Percentiles rank a stretch among this genome's conserved stretches.
phyloP scores from a whole-genome alignment of 2,888 invertebrate species.

The Germaria angustata region DNA sequence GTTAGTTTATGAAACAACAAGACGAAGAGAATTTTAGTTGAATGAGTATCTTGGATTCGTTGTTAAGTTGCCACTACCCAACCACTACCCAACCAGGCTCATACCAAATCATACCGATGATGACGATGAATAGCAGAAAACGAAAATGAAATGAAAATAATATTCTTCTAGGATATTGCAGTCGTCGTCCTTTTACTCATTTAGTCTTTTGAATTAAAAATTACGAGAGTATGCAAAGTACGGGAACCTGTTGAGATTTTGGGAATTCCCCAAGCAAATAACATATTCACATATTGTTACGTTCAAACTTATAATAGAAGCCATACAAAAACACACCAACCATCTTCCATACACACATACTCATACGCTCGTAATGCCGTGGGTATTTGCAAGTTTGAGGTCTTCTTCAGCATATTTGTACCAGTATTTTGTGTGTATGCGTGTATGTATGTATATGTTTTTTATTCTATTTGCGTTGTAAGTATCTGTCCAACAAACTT shows the following conservation, averaged over 20 bases:
- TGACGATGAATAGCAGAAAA: conserved; percentile 17
- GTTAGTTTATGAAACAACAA: conserved; percentile 20
- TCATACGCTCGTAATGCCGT: conserved; percentile 18
- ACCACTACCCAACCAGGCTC: background rate
- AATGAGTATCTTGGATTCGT: conserved; percentile 21
- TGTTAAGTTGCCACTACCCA: background rate
- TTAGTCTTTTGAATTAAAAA: conserved; percentile 65
- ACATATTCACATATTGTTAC: conserved; percentile 74
- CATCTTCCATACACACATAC: background rate
- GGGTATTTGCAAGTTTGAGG: conserved; percentile 57
- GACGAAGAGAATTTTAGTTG: conserved; percentile 19
- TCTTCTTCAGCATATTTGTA: conserved; percentile 59
- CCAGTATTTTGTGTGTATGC: conserved; percentile 7
- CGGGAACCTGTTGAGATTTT: conserved; percentile 80
- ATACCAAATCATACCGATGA: conserved; percentile 1
- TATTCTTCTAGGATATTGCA: conserved; percentile 24
- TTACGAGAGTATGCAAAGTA: conserved; percentile 74
- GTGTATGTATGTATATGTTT: background rate
- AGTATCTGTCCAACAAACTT: conserved; percentile 64
- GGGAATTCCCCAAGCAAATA: conserved; percentile 80
- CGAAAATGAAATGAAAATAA: conserved; percentile 6
- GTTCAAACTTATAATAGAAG: conserved; percentile 44
- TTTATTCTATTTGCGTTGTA: conserved; percentile 52
- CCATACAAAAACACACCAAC: background rate
- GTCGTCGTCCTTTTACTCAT: conserved; percentile 53